phyloP scores from a whole-genome alignment of 2,888 invertebrate species.

The Euzetes globulus region DNA sequence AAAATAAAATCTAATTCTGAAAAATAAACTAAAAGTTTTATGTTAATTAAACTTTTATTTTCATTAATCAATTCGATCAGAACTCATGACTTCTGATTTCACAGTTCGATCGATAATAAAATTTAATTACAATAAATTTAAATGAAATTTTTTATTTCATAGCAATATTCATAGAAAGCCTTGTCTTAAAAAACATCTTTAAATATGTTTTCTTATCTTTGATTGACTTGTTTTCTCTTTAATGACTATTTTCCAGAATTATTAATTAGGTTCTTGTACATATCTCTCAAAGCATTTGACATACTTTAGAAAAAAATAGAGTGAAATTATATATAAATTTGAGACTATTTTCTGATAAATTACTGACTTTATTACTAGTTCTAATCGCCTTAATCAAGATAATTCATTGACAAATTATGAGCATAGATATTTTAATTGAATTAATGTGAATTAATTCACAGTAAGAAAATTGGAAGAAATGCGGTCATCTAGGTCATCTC shows the following conservation, averaged over 20 bases:
- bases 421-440: background rate
- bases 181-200: background rate
- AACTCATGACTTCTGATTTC: background rate
- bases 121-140: background rate
- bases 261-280: background rate
- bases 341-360: too few species aligned
- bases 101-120: background rate
- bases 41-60: background rate
- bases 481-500: constrained; percentile 13
- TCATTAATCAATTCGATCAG: background rate
- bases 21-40: too few species aligned
- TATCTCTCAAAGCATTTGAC: background rate
- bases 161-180: background rate
- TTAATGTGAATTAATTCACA: background rate
- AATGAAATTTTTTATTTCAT: background rate
- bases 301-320: background rate
- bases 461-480: constrained; percentile 24
- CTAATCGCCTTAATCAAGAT: too few species aligned
- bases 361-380: too few species aligned
- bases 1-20: too few species aligned
- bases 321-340: too few species aligned
- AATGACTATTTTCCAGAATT: background rate
- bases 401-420: too few species aligned
- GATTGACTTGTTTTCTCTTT: background rate
- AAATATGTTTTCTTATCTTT: too few species aligned